Percentiles rank a stretch among this genome's conserved stretches.
Evolutionary conservation across 2,113 vertebrate species (phyloP).

Genomic region (Mirounga angustirostris): DNA sequence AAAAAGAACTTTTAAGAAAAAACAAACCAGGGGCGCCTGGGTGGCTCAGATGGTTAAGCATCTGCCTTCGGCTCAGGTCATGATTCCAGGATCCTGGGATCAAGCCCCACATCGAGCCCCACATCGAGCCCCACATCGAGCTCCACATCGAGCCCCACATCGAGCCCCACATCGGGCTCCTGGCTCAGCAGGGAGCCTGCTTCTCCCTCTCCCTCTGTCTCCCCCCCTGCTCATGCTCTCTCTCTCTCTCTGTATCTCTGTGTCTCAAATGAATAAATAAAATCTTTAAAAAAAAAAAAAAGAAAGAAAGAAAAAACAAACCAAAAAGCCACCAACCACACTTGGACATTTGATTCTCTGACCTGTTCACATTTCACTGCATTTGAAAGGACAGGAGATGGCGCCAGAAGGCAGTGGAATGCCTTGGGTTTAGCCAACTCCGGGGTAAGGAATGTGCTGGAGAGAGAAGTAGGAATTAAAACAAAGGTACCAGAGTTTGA

Average conservation of each 20-base stretch:
- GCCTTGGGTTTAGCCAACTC: background rate
- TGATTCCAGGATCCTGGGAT: no score
- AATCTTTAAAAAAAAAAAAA: slow-evolving; percentile 13
- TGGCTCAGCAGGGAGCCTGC: no score
- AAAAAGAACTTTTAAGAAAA: background rate
- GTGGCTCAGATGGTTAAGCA: no score
- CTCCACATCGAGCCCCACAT: no score
- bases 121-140: no score
- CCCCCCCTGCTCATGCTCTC: no score
- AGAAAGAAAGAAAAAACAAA: slow-evolving; percentile 37
- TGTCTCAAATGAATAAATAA: no score
- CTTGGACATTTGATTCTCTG: background rate
- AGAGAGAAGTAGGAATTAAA: background rate
- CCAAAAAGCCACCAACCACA: background rate
- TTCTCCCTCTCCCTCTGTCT: no score
- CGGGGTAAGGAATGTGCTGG: background rate
- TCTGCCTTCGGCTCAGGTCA: no score
- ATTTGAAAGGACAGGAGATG: slow-evolving; percentile 65
- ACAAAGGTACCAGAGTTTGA: background rate
- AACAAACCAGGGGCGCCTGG: background rate
- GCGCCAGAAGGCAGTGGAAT: slow-evolving; percentile 64
- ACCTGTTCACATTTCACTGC: background rate
- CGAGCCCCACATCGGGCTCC: no score
- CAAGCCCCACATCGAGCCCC: no score
- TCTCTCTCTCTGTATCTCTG: no score